Base-by-base conservation (phyloP, 2,888 invertebrate species). In the Herminia tarsipennalis region DNA sequence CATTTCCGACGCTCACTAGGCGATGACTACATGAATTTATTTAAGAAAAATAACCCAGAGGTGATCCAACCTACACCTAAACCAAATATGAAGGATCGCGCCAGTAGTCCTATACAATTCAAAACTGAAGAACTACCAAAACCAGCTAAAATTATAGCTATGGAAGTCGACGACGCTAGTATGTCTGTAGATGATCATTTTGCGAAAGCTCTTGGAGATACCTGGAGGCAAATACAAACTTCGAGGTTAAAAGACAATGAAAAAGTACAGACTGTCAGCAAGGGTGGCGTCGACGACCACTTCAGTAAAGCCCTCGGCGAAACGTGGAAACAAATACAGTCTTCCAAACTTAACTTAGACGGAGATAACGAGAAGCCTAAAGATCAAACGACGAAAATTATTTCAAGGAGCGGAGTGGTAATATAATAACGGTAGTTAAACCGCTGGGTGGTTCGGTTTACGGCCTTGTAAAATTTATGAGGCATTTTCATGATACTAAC, bases 1-100 rank as follows among this genome's bases (percentile, higher is more conserved):
- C 98, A 98, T 87, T 98, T 98, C 88, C 93, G 98, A 43, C 94
- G 98, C 53, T 98, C 98, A 1, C 92, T 98, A 55, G 98, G 98
- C 44, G 94, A 95, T 65, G 94, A 96, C 78, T 96, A 96, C 88
- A 93, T 94, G 83, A 93, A 93, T 50, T 86, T 96, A 34, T 95
- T 95, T 79, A 93, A 93, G 66, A 94, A 93, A 69, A 93, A 92
- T 34, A 64, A 60, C 74, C 62, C 80, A 20, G 88, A 86, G 45
- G 68, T 59, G 20, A 53, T 64, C 1, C 73, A 64, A 29, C 81
- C 85, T 0, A 76, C 79, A 2, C 78, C 86, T 16, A 92, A 90
- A 62, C 88, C 86, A 0, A 84, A 81, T 73, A 92, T 86, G 28
- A 90, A 89, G 64, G 92, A 92, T 70, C 78, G 92, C 33, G 92